Evolutionary conservation across 2,113 vertebrate genomes (phyloP).

Genomic region (Phaethornis superciliosus): DNA sequence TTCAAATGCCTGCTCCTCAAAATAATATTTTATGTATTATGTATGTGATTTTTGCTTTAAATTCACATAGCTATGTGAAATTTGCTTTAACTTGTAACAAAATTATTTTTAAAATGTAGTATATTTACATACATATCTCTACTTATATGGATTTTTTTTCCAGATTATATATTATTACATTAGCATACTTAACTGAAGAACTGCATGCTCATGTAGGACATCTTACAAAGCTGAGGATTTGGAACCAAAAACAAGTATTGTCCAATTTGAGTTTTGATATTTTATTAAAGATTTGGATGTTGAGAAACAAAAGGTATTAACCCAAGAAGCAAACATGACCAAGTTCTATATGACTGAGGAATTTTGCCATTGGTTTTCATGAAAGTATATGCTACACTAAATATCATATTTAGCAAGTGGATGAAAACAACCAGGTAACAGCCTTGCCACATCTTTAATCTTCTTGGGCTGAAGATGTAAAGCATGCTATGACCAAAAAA

Average conservation of each 20-base stretch:
- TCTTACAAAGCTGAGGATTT: not conserved
- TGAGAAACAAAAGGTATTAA: not conserved
- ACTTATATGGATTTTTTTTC: not conserved
- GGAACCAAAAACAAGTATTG: not conserved
- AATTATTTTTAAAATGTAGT: not conserved
- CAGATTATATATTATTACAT: not conserved
- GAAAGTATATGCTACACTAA: not conserved
- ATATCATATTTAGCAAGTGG: not conserved
- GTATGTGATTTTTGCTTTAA: not conserved
- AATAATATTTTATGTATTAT: not conserved
- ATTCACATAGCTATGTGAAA: not conserved
- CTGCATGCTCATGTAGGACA: not conserved
- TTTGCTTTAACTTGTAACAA: not conserved
- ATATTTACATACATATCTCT: rapidly evolving
- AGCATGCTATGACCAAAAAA: not conserved
- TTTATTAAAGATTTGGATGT: not conserved
- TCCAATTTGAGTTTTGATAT: not conserved
- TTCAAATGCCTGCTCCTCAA: not conserved
- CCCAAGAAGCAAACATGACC: not conserved
- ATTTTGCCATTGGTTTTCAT: not conserved
- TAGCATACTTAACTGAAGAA: not conserved
- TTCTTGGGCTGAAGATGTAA: not conserved
- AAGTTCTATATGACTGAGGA: not conserved
- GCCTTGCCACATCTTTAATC: not conserved
- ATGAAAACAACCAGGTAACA: not conserved